phyloP scores from a whole-genome alignment of 2,113 vertebrate genomes.

The Alces alces region DNA sequence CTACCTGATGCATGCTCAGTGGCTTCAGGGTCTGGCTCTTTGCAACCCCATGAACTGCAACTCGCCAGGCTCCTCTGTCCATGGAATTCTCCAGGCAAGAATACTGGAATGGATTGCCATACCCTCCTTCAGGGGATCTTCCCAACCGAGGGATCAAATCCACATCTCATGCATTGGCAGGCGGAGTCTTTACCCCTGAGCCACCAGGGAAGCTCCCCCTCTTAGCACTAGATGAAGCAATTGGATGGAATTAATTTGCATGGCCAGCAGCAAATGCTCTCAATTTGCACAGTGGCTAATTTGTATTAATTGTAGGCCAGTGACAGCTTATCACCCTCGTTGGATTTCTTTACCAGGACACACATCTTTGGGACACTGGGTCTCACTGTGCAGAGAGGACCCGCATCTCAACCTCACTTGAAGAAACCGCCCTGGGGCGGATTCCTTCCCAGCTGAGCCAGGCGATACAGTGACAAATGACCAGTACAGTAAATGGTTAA shows the following conservation, averaged over 20 bases:
- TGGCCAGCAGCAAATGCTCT: not conserved
- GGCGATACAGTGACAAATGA: not conserved
- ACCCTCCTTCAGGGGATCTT: not conserved
- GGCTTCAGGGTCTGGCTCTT: not conserved
- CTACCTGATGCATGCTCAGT: not conserved
- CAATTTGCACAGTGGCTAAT: not conserved
- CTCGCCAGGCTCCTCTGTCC: not conserved
- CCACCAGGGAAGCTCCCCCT: not conserved
- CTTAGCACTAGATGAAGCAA: not conserved
- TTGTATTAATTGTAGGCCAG: not conserved
- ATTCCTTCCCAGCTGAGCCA: not conserved
- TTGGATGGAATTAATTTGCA: slow-evolving; percentile 13
- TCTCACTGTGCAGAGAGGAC: not conserved
- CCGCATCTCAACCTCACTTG: not conserved
- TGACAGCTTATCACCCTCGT: not conserved
- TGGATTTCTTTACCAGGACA: not conserved
- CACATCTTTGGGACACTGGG: not conserved
- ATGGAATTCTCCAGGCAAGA: not conserved
- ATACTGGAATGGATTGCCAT: not conserved
- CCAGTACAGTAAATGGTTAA: slow-evolving; percentile 11
- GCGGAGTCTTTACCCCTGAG: not conserved
- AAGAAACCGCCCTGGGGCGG: not conserved
- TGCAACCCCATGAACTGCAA: not conserved
- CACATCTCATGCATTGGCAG: not conserved
- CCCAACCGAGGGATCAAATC: not conserved